Conservation (phyloP, 2,888 invertebrate genomes). For the Drosophila falleni region DNA sequence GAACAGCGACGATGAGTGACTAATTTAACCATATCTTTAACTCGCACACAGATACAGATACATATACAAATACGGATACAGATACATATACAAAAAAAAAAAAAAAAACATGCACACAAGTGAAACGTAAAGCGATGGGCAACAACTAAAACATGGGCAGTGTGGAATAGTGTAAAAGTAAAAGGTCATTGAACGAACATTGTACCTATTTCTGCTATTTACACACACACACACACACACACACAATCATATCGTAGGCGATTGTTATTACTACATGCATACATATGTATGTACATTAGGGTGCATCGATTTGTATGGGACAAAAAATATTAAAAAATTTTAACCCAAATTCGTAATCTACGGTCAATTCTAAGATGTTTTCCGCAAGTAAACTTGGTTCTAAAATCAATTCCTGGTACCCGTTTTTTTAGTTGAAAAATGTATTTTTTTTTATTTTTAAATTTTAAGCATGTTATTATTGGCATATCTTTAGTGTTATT, state of each 20-base stretch:
- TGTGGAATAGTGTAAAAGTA: constrained; percentile 70
- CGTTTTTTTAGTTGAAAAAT: too few species aligned
- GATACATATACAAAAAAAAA: constrained; percentile 15
- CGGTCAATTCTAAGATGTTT: too few species aligned
- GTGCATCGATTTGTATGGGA: too few species aligned
- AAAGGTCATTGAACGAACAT: constrained; percentile 80
- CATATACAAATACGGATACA: constrained; percentile 16
- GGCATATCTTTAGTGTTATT: too few species aligned
- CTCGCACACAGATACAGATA: constrained; percentile 25
- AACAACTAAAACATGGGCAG: constrained; percentile 44
- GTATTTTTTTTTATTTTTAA: too few species aligned
- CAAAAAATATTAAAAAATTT: too few species aligned
- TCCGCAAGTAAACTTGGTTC: too few species aligned
- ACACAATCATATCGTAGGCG: constrained; percentile 34
- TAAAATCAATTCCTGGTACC: too few species aligned
- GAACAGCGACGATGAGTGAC: constrained; percentile 45
- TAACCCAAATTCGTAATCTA: too few species aligned
- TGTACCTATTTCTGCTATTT: constrained; percentile 76
- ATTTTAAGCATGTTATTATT: too few species aligned
- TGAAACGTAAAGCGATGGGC: constrained; percentile 26
- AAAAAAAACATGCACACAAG: constrained; percentile 11
- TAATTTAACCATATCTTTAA: constrained; percentile 73
- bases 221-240: constrained; percentile 37
- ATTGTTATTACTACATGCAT: constrained; percentile 46
- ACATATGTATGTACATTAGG: constrained; percentile 2